Conservation (phyloP, 2,113 vertebrate genomes). For the Gymnorhina tibicen region DNA sequence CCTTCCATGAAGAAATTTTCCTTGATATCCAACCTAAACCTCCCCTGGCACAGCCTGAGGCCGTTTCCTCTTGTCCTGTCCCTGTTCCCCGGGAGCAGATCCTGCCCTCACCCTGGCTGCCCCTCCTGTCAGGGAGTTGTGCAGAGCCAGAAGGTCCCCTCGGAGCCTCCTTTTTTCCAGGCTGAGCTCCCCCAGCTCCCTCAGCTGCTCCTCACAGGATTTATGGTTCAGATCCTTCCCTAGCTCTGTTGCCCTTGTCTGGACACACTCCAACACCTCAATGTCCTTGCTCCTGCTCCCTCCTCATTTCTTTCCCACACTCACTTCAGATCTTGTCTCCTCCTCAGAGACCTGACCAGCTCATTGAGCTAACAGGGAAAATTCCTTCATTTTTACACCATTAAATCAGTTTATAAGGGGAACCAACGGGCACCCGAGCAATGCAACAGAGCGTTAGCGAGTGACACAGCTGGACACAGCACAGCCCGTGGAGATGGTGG, state of each 20-base stretch:
- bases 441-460: fast-evolving
- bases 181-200: not conserved
- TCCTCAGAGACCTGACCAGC: not conserved
- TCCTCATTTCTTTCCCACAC: not conserved
- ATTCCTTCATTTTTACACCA: not conserved
- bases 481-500: fast-evolving
- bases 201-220: not conserved
- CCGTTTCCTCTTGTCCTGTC: fast-evolving
- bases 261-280: not conserved
- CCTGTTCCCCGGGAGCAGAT: not conserved
- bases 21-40: fast-evolving
- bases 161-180: not conserved
- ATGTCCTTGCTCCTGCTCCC: not conserved
- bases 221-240: not conserved
- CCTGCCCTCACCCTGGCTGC: fast-evolving
- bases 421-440: not conserved
- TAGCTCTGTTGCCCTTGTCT: not conserved
- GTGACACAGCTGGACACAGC: not conserved
- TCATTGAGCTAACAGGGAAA: not conserved
- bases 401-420: not conserved
- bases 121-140: not conserved
- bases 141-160: not conserved
- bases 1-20: not conserved
- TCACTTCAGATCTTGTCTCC: not conserved
- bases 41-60: not conserved